phyloP scores from a whole-genome alignment of 2,888 invertebrate species.

The Microchrysa polita region DNA sequence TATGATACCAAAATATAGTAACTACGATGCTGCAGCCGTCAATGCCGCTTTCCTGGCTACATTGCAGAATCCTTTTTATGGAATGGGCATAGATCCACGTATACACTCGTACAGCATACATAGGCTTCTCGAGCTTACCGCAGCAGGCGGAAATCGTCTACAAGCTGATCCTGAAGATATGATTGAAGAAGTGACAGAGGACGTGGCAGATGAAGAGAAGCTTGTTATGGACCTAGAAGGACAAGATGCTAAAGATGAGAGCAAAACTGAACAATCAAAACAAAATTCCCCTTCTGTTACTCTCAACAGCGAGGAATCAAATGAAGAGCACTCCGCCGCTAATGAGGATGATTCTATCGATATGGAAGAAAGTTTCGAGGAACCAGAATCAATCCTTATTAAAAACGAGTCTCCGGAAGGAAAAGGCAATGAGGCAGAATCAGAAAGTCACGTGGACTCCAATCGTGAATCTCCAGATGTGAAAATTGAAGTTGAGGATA shows the following conservation, averaged over 20 bases:
- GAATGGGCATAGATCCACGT: conserved; percentile 62
- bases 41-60: conserved; percentile 70
- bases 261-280: conserved; percentile 55
- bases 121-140: conserved; percentile 61
- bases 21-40: conserved; percentile 71
- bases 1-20: conserved; percentile 75
- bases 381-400: conserved; percentile 46
- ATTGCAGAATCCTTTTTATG: conserved; percentile 62
- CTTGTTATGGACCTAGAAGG: conserved; percentile 77
- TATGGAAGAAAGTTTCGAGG: background rate
- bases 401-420: conserved; percentile 63
- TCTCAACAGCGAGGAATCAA: conserved; percentile 63
- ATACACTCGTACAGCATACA: conserved; percentile 63
- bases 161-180: conserved; percentile 69
- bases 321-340: conserved; percentile 68
- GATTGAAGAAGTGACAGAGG: conserved; percentile 71
- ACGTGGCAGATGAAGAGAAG: conserved; percentile 69
- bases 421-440: conserved; percentile 65
- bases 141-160: conserved; percentile 55
- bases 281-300: conserved; percentile 54
- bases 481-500: conserved; percentile 56
- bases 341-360: background rate
- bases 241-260: conserved; percentile 66
- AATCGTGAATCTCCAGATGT: conserved; percentile 48
- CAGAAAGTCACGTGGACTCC: conserved; percentile 55